These are phyloP conservation scores for Xestia xanthographa DNA, from an alignment of 2,888 invertebrate species.

Conservation along the genomic window DNA sequence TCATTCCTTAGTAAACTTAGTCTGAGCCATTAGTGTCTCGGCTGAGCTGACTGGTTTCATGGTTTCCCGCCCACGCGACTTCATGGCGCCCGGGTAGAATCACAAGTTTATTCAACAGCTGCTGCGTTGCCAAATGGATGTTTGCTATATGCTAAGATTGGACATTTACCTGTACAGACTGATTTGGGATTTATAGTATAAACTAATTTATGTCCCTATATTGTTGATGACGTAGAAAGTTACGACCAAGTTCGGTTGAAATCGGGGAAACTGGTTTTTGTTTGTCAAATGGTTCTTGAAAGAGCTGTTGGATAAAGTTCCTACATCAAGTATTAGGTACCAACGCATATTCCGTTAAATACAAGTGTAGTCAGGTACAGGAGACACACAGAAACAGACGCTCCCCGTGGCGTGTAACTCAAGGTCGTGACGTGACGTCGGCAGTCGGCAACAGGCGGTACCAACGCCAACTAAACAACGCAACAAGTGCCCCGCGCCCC, in stretches of 20 bases:
- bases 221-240: conserved; percentile 14
- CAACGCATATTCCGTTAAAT: conserved; percentile 2
- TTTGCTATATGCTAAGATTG: conserved; percentile 55
- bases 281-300: conserved; percentile 26
- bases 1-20: conserved; percentile 50
- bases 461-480: conserved; percentile 86
- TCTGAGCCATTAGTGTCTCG: conserved; percentile 75
- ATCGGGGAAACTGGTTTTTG: conserved; percentile 22
- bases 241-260: conserved; percentile 1
- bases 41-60: conserved; percentile 85
- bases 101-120: conserved; percentile 81
- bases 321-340: not conserved
- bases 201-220: not conserved
- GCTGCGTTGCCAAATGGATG: conserved; percentile 75
- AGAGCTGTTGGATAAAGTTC: conserved; percentile 1
- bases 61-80: conserved; percentile 90
- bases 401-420: conserved; percentile 79
- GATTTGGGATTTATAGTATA: not conserved
- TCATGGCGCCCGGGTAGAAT: conserved; percentile 84
- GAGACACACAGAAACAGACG: conserved; percentile 71
- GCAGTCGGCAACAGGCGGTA: conserved; percentile 83
- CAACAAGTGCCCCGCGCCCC: conserved; percentile 88
- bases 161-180: conserved; percentile 32
- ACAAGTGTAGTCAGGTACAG: conserved; percentile 57
- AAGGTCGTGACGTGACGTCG: conserved; percentile 85